Conservation (phyloP, 2,888 invertebrate genomes). For the Pomacea canaliculata region DNA sequence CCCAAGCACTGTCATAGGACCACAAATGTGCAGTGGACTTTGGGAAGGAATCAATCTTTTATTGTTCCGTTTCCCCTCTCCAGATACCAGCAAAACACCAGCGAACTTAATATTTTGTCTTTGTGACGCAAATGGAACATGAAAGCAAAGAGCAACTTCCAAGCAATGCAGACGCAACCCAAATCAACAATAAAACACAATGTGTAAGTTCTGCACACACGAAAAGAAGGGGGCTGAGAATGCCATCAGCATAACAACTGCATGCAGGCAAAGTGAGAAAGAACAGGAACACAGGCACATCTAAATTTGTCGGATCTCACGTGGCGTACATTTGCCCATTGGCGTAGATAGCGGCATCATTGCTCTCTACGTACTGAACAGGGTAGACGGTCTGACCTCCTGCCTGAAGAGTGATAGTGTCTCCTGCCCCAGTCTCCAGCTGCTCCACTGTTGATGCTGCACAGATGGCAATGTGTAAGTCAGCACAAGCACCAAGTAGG, state of each 20-base stretch:
- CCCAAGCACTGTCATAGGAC: too few relatives aligned
- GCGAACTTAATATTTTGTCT: too few relatives aligned
- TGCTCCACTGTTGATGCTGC: conserved; percentile 48
- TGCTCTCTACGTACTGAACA: conserved; percentile 78
- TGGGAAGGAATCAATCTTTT: too few relatives aligned
- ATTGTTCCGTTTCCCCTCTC: too few relatives aligned
- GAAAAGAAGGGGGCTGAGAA: neutral
- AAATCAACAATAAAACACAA: too few relatives aligned
- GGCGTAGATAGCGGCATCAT: conserved; percentile 75
- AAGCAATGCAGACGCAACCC: too few relatives aligned
- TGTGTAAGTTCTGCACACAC: too few relatives aligned
- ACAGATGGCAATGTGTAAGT: neutral
- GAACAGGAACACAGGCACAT: conserved; percentile 41
- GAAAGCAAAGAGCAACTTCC: too few relatives aligned
- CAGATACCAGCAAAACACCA: too few relatives aligned
- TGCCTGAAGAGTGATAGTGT: conserved; percentile 62
- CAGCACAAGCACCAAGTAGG: neutral
- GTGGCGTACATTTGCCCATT: conserved; percentile 78
- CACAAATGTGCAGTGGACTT: too few relatives aligned
- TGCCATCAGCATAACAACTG: neutral
- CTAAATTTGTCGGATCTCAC: conserved; percentile 45
- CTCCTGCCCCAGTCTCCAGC: conserved; percentile 72
- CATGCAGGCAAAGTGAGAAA: conserved; percentile 26
- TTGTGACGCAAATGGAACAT: too few relatives aligned
- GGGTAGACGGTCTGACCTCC: conserved; percentile 72